Conservation (phyloP, 2,888 invertebrate species). For the Macaria notata region DNA sequence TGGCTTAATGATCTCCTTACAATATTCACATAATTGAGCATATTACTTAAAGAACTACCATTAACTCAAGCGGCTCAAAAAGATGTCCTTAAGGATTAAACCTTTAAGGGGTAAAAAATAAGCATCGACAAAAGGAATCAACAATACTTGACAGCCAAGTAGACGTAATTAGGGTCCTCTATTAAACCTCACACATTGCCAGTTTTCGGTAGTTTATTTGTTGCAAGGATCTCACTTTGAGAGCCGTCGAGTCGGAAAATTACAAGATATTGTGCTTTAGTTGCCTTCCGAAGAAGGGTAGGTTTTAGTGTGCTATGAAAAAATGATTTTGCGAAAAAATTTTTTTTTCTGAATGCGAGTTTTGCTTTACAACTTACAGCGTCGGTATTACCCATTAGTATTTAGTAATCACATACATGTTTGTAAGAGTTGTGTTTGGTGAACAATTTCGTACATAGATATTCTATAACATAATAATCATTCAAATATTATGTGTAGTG, state of each 20-base stretch:
- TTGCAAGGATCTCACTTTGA: conserved; percentile 20
- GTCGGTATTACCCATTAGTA: too few species aligned
- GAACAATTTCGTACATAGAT: too few species aligned
- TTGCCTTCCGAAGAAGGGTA: conserved; percentile 9
- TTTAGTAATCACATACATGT: too few species aligned
- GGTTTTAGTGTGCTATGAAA: background rate
- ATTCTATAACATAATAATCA: too few species aligned
- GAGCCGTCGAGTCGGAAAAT: conserved; percentile 33
- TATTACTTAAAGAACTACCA: conserved; percentile 35
- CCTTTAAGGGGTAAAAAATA: conserved; percentile 23
- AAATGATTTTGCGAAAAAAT: background rate
- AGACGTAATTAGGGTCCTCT: conserved; percentile 34
- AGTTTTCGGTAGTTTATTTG: conserved; percentile 33
- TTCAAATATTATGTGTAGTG: too few species aligned
- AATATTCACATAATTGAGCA: conserved; percentile 52
- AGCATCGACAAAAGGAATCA: conserved; percentile 30
- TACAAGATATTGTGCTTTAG: conserved; percentile 23
- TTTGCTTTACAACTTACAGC: too few species aligned
- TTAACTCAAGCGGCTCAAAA: conserved; percentile 39
- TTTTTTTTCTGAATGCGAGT: too few species aligned
- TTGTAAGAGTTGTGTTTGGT: too few species aligned
- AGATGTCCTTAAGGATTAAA: conserved; percentile 47
- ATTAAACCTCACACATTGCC: conserved; percentile 35
- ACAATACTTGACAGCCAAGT: conserved; percentile 38
- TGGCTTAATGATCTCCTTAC: conserved; percentile 33